Evolutionary conservation across 2,888 invertebrate species (phyloP).

Genomic region (Erebia palarica): DNA sequence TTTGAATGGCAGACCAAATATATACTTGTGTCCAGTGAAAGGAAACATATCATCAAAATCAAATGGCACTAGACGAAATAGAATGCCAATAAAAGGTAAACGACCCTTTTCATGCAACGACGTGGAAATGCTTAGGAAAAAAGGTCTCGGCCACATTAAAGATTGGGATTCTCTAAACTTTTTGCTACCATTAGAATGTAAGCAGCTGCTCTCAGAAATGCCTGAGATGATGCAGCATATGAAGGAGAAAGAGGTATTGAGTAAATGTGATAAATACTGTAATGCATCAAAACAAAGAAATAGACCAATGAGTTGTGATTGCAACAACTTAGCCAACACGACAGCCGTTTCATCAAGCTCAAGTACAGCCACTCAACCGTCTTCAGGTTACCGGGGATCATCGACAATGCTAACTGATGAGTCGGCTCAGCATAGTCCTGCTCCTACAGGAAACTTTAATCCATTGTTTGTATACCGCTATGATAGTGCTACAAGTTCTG

Average conservation of each 20-base stretch:
- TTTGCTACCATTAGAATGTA: slow-evolving; percentile 92
- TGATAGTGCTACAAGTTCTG: slow-evolving; percentile 88
- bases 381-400: slow-evolving; percentile 93
- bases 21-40: slow-evolving; percentile 88
- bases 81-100: slow-evolving; percentile 70
- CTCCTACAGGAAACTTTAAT: slow-evolving; percentile 83
- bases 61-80: slow-evolving; percentile 67
- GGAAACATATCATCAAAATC: slow-evolving; percentile 72
- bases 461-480: slow-evolving; percentile 92
- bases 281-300: slow-evolving; percentile 79
- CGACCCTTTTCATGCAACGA: slow-evolving; percentile 92
- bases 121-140: slow-evolving; percentile 89
- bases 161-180: slow-evolving; percentile 97
- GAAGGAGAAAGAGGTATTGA: slow-evolving; percentile 76
- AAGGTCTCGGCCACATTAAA: slow-evolving; percentile 91
- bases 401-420: slow-evolving; percentile 92
- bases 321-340: slow-evolving; percentile 79
- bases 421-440: slow-evolving; percentile 86
- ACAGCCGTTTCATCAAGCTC: slow-evolving; percentile 85
- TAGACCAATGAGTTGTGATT: slow-evolving; percentile 84
- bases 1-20: slow-evolving; percentile 84
- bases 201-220: slow-evolving; percentile 89
- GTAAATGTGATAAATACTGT: slow-evolving; percentile 72
- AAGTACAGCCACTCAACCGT: slow-evolving; percentile 89
- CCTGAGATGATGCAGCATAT: slow-evolving; percentile 88